Conservation (phyloP, 2,113 vertebrate genomes). For the Caranx melampygus region DNA sequence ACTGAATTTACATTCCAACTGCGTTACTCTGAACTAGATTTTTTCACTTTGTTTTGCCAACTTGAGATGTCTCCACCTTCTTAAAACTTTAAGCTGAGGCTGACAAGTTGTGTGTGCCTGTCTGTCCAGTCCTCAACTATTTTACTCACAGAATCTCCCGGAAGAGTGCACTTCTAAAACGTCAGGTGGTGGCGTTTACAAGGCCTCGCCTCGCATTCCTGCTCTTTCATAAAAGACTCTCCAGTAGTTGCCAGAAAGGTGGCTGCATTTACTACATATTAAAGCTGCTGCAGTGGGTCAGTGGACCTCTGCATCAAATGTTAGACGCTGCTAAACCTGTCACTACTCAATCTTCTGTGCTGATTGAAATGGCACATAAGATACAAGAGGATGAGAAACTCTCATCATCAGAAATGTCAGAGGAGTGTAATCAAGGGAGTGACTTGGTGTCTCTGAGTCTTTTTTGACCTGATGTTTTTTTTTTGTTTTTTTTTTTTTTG, state of each 20-base stretch:
- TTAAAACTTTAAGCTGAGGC: conserved; percentile 1
- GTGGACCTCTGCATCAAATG: conserved; percentile 45
- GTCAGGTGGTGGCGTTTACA: conserved; percentile 72
- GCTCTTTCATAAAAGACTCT: conserved; percentile 68
- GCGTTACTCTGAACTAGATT: neutral
- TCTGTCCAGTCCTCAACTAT: conserved; percentile 12
- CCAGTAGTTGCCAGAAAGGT: conserved; percentile 51
- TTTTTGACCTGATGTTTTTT: neutral
- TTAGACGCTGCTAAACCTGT: conserved; percentile 53
- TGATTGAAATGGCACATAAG: conserved; percentile 34
- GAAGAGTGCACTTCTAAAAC: conserved; percentile 65
- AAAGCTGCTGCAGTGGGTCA: conserved; percentile 49
- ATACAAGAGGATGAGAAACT: conserved; percentile 12
- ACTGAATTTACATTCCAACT: neutral
- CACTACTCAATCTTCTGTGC: conserved; percentile 48
- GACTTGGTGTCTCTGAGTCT: neutral
- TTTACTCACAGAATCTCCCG: conserved; percentile 56
- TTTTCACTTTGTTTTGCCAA: neutral
- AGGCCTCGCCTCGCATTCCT: conserved; percentile 69
- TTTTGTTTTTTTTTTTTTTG: neutral
- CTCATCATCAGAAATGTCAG: conserved; percentile 8
- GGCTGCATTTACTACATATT: conserved; percentile 56
- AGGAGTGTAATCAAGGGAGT: neutral
- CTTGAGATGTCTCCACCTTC: neutral
- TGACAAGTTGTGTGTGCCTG: conserved; percentile 18